Evolutionary conservation across 1,140 invertebrate genomes (phyloP).

Genomic region (Cyrtorhinus lividipennis): DNA sequence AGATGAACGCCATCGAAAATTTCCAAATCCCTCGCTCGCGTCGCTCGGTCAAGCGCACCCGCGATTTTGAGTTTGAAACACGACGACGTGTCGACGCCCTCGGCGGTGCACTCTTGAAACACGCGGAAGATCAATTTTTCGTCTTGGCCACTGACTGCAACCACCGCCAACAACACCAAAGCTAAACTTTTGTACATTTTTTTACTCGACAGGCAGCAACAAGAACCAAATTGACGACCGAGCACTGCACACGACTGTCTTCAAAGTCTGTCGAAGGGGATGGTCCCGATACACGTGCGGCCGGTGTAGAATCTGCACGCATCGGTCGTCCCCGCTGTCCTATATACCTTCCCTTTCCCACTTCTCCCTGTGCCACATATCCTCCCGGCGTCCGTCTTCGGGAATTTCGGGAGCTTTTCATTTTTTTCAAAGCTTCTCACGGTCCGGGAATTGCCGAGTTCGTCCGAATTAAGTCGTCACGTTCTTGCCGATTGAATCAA

Average conservation of each 20-base stretch:
- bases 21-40: conserved; percentile 42
- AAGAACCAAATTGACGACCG: conserved; percentile 30
- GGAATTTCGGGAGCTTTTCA: background rate
- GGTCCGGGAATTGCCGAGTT: too few relatives aligned
- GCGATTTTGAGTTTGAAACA: conserved; percentile 63
- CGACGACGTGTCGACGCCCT: conserved; percentile 41
- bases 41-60: conserved; percentile 51
- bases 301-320: conserved; percentile 12
- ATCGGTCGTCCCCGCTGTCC: conserved; percentile 27
- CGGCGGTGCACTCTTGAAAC: conserved; percentile 57
- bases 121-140: conserved; percentile 40
- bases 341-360: background rate
- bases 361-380: background rate
- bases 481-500: too few relatives aligned
- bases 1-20: conserved; percentile 56
- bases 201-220: conserved; percentile 24
- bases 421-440: background rate
- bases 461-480: too few relatives aligned
- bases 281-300: too few relatives aligned
- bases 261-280: too few relatives aligned
- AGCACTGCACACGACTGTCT: too few relatives aligned
- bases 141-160: conserved; percentile 33
- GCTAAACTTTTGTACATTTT: conserved; percentile 17
- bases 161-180: conserved; percentile 23
- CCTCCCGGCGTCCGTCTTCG: background rate